Evolutionary conservation across 2,113 vertebrate genomes (phyloP).

Genomic region (Phyllostomus discolor): DNA sequence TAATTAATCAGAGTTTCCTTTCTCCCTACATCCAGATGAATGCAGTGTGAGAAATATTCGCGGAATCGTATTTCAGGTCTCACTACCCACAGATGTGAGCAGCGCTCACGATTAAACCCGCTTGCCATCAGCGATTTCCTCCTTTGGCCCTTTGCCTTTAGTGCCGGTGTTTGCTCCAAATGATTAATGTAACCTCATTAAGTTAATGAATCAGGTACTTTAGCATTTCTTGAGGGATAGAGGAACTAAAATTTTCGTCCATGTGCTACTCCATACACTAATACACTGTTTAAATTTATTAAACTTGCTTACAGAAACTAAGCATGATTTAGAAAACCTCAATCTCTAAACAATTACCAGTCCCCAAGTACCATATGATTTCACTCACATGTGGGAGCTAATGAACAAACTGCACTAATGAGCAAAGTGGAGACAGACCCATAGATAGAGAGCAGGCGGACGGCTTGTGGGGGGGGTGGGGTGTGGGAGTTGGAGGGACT

Average conservation of each 20-base stretch:
- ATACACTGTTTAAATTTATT: neutral
- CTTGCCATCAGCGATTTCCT: neutral
- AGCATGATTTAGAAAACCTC: neutral
- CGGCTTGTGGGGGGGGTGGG: too few species aligned
- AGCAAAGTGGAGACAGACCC: too few species aligned
- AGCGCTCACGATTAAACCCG: neutral
- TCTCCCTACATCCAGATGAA: neutral
- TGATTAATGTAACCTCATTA: constrained; percentile 16
- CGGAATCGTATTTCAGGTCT: neutral
- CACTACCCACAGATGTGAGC: neutral
- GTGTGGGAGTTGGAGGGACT: too few species aligned
- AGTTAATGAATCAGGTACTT: neutral
- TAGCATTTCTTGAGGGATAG: neutral
- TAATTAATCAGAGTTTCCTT: neutral
- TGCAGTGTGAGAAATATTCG: neutral
- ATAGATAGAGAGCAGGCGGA: too few species aligned
- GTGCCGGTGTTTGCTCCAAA: neutral
- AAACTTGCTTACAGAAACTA: neutral
- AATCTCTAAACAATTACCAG: neutral
- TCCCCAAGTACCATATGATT: too few species aligned
- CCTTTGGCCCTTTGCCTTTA: neutral
- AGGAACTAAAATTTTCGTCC: neutral
- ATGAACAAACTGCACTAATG: too few species aligned
- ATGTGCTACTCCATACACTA: neutral
- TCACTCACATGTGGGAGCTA: too few species aligned